phyloP scores from a whole-genome alignment of 2,113 vertebrate species.

The Ammodytes marinus region DNA sequence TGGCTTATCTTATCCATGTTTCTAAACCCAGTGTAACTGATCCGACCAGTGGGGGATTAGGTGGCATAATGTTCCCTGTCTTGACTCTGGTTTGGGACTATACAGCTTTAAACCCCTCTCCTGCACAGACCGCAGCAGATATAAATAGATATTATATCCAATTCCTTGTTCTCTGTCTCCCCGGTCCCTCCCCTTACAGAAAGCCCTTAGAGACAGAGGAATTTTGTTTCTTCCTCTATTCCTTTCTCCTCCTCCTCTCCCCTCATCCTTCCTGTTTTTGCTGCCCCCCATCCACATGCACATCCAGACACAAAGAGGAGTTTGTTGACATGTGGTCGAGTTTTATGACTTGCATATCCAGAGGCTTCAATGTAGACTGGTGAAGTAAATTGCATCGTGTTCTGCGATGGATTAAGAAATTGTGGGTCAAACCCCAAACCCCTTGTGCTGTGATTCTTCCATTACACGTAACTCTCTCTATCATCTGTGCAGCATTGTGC shows the following conservation, averaged over 20 bases:
- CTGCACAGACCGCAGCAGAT: conserved; percentile 23
- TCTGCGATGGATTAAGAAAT: conserved; percentile 7
- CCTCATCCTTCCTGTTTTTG: conserved; percentile 18
- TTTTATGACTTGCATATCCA: background rate
- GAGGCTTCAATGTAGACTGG: background rate
- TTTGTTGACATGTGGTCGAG: background rate
- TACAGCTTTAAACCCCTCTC: conserved; percentile 38
- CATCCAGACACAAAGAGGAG: conserved; percentile 8
- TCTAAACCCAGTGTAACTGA: conserved; percentile 34
- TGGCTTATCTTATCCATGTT: conserved; percentile 24
- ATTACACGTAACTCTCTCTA: conserved; percentile 17
- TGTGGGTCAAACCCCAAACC: background rate
- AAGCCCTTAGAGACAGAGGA: conserved; percentile 17
- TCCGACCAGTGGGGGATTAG: conserved; percentile 30
- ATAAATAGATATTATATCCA: conserved; percentile 63
- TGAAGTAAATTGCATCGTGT: background rate
- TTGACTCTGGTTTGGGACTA: conserved; percentile 12
- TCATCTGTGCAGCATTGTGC: conserved; percentile 20
- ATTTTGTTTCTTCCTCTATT: conserved; percentile 2
- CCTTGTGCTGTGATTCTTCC: conserved; percentile 6
- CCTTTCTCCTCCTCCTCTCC: background rate
- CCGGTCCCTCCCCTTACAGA: background rate
- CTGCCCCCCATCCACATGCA: background rate
- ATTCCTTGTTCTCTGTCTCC: conserved; percentile 29
- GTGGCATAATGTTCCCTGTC: conserved; percentile 19